These are phyloP conservation scores for Calypte anna DNA, from an alignment of 2,113 vertebrate genomes.

Conservation along the genomic window DNA sequence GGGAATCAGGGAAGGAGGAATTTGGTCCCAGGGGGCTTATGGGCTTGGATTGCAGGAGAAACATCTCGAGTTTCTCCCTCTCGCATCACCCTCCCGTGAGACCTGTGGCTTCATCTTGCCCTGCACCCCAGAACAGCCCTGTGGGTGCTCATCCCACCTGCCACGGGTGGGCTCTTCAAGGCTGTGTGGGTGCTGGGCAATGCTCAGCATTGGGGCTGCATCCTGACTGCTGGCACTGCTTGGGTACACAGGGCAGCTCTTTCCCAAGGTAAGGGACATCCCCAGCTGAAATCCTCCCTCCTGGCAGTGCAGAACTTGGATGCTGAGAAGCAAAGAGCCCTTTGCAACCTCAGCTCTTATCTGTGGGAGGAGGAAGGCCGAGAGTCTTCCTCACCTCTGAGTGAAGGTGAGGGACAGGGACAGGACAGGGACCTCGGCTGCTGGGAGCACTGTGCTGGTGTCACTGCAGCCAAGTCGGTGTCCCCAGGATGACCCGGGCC, in stretches of 20 bases:
- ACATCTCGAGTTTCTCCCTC: not conserved
- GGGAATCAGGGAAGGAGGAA: not conserved
- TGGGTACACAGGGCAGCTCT: rapidly evolving
- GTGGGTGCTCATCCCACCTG: rapidly evolving
- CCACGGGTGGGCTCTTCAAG: no score
- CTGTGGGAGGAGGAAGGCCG: not conserved
- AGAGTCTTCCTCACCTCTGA: not conserved
- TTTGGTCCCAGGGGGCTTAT: no score
- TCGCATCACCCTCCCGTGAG: not conserved
- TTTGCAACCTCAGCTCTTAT: not conserved
- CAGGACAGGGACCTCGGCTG: not conserved
- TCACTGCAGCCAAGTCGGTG: not conserved
- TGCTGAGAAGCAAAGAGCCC: not conserved
- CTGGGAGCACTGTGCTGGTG: not conserved
- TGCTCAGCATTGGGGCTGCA: not conserved
- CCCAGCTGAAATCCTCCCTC: not conserved
- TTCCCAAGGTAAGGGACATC: not conserved
- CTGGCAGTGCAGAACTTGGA: not conserved
- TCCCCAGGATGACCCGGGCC: not conserved
- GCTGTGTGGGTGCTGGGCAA: not conserved
- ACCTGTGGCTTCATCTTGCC: not conserved
- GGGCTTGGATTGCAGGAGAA: not conserved
- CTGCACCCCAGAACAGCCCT: not conserved
- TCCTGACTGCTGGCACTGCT: not conserved
- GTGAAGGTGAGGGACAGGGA: not conserved